Base-by-base conservation (phyloP, 2,888 invertebrate species). In the Pterostichus madidus region DNA sequence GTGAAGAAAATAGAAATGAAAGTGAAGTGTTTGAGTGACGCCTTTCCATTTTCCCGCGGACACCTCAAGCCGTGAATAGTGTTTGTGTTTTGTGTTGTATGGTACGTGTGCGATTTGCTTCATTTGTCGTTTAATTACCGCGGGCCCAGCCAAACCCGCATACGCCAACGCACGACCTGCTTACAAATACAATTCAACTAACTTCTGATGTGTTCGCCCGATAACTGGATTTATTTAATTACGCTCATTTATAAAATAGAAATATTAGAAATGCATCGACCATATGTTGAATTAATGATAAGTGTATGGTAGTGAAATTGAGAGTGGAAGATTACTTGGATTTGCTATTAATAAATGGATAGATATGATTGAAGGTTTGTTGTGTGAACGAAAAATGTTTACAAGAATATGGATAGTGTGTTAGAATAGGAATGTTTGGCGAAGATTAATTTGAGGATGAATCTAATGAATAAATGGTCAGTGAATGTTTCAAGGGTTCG, bases 61-160 rank as follows among this genome's bases (percentile, higher is more conserved):
- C 49, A 49, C 49, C 11, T n/a, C n/a, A 49, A n/a, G 49, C 5
- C 49, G n/a, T 5, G n/a, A 4, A 6, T 2, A 8, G n/a, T 49
- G 49, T 49, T 49, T n/a, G n/a, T n/a, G n/a, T 49, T 24, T 24
- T 39, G 39, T 39, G 39, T 39, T 39, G 39, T 39, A 39, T 39
- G 39, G 7, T 39, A 1, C 39, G 5, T 39, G 39, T 7, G n/a
- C 13, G 49, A 49, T 49, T 49, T 49, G 49, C n/a, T 49, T 49
- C 49, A 49, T 49, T 49, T 49, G 49, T 49, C n/a, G 49, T 49
- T 49, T 49, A 49, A 49, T 49, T 49, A 49, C 49, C 49, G 49
- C 49, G 49, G 49, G 49, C 49, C n/a, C 5, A 10, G n/a, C 11
- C 49, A 10, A 49, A 49, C 49, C 49, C 49, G 49, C 49, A n/a